These are phyloP conservation scores for Trialeurodes vaporariorum DNA, from an alignment of 1,140 invertebrate species.

Conservation along the genomic window DNA sequence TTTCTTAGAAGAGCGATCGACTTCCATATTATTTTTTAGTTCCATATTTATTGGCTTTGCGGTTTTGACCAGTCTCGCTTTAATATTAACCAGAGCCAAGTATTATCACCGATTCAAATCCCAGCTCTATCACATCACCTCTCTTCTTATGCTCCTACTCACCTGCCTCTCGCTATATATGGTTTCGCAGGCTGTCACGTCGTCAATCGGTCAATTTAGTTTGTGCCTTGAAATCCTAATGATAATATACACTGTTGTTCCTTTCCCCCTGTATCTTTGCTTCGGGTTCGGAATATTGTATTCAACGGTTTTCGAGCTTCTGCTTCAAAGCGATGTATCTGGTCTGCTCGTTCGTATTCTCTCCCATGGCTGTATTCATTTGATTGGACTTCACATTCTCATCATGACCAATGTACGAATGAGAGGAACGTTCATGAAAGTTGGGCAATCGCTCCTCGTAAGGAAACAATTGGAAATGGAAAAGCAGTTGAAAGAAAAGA, in stretches of 20 bases:
- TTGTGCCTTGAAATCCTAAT: constrained; percentile 76
- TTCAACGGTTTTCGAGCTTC: constrained; percentile 68
- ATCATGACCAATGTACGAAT: constrained; percentile 85
- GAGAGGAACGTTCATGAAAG: constrained; percentile 92
- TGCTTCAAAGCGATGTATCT: constrained; percentile 11
- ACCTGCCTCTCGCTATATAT: constrained; percentile 40
- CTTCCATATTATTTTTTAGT: neutral
- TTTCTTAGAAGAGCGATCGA: constrained; percentile 2
- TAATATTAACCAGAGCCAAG: constrained; percentile 53
- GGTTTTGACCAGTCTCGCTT: constrained; percentile 39
- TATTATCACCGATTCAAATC: constrained; percentile 52
- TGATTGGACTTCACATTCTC: constrained; percentile 85
- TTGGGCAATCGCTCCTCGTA: constrained; percentile 81
- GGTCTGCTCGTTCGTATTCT: constrained; percentile 55
- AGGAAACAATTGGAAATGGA: constrained; percentile 80
- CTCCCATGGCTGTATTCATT: constrained; percentile 77
- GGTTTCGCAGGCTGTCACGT: constrained; percentile 34
- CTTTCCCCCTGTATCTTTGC: constrained; percentile 75
- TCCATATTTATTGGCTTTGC: constrained; percentile 21
- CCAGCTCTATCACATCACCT: constrained; percentile 38
- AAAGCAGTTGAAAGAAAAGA: constrained; percentile 89
- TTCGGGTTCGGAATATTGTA: constrained; percentile 63
- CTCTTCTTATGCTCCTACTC: constrained; percentile 48
- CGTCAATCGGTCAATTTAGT: constrained; percentile 69
- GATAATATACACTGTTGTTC: constrained; percentile 85